These are phyloP conservation scores for Furcifer pardalis DNA, from an alignment of 2,797 vertebrate species.

Conservation along the genomic window DNA sequence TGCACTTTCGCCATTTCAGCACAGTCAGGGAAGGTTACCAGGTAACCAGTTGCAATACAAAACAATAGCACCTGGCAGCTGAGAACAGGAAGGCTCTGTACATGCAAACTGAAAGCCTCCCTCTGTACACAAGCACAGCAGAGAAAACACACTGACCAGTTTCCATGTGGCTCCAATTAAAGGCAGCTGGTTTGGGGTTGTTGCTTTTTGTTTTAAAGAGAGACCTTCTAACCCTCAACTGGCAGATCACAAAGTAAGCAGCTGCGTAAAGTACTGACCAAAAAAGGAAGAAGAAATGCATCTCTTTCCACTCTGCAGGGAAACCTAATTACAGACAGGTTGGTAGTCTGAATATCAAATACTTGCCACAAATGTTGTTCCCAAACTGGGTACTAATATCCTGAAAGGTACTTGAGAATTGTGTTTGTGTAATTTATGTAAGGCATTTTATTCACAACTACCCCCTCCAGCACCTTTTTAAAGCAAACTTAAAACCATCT, in stretches of 20 bases:
- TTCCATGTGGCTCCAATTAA: conserved; percentile 32
- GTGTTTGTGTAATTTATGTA: neutral
- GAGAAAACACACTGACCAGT: conserved; percentile 53
- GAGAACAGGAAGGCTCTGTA: conserved; percentile 23
- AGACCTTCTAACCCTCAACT: conserved; percentile 53
- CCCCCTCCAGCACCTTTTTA: neutral
- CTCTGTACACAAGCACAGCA: conserved; percentile 58
- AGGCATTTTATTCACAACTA: neutral
- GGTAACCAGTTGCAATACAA: conserved; percentile 63
- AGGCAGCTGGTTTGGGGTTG: conserved; percentile 49
- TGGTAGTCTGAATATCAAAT: conserved; percentile 23
- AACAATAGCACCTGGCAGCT: conserved; percentile 58
- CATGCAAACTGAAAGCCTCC: conserved; percentile 51
- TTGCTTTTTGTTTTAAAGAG: conserved; percentile 1
- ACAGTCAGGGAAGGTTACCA: conserved; percentile 61
- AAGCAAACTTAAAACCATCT: neutral
- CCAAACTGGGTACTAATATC: neutral
- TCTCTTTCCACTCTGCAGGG: conserved; percentile 49
- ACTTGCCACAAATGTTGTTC: neutral
- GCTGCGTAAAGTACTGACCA: conserved; percentile 39
- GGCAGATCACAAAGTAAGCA: conserved; percentile 60
- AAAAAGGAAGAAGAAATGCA: conserved; percentile 18
- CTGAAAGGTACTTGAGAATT: neutral
- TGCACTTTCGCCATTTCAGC: conserved; percentile 26
- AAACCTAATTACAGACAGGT: conserved; percentile 37